These are phyloP conservation scores for Tigriopus californicus DNA, from an alignment of 2,888 invertebrate species.

Conservation along the genomic window DNA sequence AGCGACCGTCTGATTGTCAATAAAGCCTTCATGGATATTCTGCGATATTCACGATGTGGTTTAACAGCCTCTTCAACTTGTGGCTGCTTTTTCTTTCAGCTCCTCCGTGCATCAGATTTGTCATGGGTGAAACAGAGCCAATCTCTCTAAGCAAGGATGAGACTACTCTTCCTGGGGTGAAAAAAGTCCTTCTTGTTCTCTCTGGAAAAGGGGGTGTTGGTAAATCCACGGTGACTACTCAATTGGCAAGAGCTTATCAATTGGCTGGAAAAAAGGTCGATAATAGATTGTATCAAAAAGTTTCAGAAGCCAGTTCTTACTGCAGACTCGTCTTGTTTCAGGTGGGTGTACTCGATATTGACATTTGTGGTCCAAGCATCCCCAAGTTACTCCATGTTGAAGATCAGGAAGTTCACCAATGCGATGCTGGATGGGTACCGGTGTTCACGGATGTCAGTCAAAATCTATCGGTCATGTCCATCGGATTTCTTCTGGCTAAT, in stretches of 20 bases:
- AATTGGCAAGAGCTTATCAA: conserved; percentile 47
- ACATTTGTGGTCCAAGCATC: conserved; percentile 85
- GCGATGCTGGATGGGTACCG: conserved; percentile 85
- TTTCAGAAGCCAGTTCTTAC: too few species aligned
- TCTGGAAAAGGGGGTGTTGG: conserved; percentile 99
- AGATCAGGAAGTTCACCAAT: conserved; percentile 63
- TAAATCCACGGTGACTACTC: conserved; percentile 88
- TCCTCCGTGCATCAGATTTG: too few species aligned
- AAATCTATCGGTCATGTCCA: conserved; percentile 78
- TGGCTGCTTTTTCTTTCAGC: too few species aligned
- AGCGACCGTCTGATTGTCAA: too few species aligned
- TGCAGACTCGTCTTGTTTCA: conserved; percentile 31
- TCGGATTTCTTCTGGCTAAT: conserved; percentile 67
- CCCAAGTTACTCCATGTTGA: conserved; percentile 75
- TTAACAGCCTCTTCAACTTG: too few species aligned
- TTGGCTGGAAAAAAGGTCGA: conserved; percentile 17
- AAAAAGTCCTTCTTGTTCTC: conserved; percentile 70
- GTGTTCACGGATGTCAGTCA: conserved; percentile 65
- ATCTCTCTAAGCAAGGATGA: too few species aligned
- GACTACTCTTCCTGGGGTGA: conserved; percentile 43
- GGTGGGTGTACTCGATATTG: conserved; percentile 83
- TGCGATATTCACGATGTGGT: too few species aligned
- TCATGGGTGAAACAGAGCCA: not conserved
- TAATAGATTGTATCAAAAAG: too few species aligned
- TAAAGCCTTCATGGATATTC: too few species aligned